These are phyloP conservation scores for Venustoraphidia nigricollis DNA, from an alignment of 2,888 invertebrate genomes.

Conservation along the genomic window DNA sequence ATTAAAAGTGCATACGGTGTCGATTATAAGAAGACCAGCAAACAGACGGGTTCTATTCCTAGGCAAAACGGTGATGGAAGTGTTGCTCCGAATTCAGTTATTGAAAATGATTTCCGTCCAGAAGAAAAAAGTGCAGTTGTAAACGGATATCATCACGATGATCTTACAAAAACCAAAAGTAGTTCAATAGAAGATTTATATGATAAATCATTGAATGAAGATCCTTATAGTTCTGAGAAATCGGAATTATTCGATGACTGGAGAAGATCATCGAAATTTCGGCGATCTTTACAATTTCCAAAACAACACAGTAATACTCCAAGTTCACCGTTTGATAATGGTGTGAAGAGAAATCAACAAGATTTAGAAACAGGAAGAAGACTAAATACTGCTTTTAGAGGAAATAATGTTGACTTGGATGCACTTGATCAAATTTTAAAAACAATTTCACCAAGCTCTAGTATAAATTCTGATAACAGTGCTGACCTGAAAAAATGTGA, in stretches of 20 bases:
- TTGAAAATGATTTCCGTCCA: too few species aligned
- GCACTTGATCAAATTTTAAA: slow-evolving; percentile 34
- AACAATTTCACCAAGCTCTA: slow-evolving; percentile 23
- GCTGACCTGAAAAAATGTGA: slow-evolving; percentile 16
- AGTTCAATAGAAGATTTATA: slow-evolving; percentile 33
- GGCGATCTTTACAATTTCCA: slow-evolving; percentile 51
- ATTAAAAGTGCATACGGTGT: slow-evolving; percentile 22
- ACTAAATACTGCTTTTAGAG: slow-evolving; percentile 33
- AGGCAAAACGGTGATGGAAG: slow-evolving; percentile 19
- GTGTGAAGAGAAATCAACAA: slow-evolving; percentile 35
- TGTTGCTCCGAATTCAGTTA: slow-evolving; percentile 6
- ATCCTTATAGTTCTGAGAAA: slow-evolving; percentile 19
- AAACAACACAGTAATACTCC: slow-evolving; percentile 23
- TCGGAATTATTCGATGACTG: slow-evolving; percentile 35
- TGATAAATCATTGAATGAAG: slow-evolving; percentile 17
- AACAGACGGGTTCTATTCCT: not conserved
- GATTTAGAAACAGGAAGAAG: slow-evolving; percentile 38
- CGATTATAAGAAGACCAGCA: not conserved
- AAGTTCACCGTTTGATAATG: slow-evolving; percentile 30
- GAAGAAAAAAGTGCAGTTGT: too few species aligned
- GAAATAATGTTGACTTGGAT: slow-evolving; percentile 35
- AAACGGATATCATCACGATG: slow-evolving; percentile 11
- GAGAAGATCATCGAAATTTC: slow-evolving; percentile 45
- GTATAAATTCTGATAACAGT: slow-evolving; percentile 16
- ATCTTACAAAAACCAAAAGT: slow-evolving; percentile 26